Evolutionary conservation across 2,797 vertebrate species (phyloP).

Genomic region (Apogon hyalosoma): DNA sequence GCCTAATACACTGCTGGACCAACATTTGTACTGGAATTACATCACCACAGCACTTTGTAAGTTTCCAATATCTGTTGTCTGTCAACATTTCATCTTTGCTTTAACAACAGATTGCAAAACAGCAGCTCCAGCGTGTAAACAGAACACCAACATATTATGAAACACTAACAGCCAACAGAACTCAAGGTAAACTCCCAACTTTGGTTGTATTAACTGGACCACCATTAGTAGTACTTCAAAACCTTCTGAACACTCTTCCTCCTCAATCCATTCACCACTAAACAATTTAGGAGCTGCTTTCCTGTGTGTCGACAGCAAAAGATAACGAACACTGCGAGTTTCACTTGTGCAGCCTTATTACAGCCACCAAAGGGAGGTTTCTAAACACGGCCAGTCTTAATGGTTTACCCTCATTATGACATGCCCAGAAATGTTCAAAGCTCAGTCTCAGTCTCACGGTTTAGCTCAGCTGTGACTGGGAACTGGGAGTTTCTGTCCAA

Average conservation of each 20-base stretch:
- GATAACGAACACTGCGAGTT: constrained; percentile 2
- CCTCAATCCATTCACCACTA: constrained; percentile 20
- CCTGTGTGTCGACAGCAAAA: constrained; percentile 34
- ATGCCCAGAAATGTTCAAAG: not conserved
- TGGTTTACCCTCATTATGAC: not conserved
- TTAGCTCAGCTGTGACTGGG: not conserved
- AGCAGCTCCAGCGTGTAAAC: constrained; percentile 32
- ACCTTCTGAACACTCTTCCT: constrained; percentile 6
- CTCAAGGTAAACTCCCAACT: too few relatives aligned
- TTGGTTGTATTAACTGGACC: not conserved
- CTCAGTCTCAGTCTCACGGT: not conserved
- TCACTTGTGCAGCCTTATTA: constrained; percentile 6
- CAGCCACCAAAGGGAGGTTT: constrained; percentile 13
- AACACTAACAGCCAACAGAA: not conserved
- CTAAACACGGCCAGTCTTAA: not conserved
- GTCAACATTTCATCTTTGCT: constrained; percentile 18
- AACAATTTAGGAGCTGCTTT: constrained; percentile 17
- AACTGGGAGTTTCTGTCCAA: not conserved
- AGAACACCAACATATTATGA: constrained; percentile 33
- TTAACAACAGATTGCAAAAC: constrained; percentile 21
- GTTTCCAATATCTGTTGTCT: constrained; percentile 35
- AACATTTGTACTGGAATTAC: constrained; percentile 2
- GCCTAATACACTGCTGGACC: not conserved
- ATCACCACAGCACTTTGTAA: not conserved
- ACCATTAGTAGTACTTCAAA: constrained; percentile 1